phyloP scores from a whole-genome alignment of 1,140 invertebrate genomes.

The Holcopasites calliopsidis region DNA sequence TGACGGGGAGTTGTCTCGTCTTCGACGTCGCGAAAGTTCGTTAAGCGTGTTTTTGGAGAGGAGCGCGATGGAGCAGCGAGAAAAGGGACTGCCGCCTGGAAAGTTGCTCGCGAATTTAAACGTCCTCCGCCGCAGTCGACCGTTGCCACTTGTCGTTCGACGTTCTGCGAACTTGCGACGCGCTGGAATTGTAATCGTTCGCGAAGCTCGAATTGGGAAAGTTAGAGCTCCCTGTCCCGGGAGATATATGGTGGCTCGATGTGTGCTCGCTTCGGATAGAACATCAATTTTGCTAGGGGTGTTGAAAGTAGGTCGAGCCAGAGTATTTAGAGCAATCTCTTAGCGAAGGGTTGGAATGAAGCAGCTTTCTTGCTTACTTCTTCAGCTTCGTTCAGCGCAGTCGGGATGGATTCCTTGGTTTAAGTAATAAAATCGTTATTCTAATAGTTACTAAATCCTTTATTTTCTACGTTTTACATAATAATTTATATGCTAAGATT shows the following conservation, averaged over 20 bases:
- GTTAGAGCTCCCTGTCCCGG: background rate
- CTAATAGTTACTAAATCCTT: no score
- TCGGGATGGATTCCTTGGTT: no score
- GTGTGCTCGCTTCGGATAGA: background rate
- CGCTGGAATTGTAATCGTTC: background rate
- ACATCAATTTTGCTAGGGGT: no score
- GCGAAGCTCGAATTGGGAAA: background rate
- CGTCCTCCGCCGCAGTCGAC: background rate
- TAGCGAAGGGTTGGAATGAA: background rate
- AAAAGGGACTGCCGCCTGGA: background rate
- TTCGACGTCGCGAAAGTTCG: background rate
- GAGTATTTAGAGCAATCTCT: no score
- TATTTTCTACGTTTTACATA: background rate
- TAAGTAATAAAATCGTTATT: no score
- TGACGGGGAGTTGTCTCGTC: background rate
- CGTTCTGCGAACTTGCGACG: background rate
- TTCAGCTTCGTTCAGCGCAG: no score
- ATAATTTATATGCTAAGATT: background rate
- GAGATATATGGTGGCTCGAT: background rate
- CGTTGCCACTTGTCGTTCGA: background rate
- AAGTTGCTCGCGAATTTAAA: background rate
- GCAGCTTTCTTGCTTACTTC: no score
- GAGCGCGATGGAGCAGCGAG: background rate
- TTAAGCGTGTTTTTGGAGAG: background rate
- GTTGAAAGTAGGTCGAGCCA: background rate